Evolutionary conservation across 2,888 invertebrate genomes (phyloP).

Genomic region (Epinotia demarniana): DNA sequence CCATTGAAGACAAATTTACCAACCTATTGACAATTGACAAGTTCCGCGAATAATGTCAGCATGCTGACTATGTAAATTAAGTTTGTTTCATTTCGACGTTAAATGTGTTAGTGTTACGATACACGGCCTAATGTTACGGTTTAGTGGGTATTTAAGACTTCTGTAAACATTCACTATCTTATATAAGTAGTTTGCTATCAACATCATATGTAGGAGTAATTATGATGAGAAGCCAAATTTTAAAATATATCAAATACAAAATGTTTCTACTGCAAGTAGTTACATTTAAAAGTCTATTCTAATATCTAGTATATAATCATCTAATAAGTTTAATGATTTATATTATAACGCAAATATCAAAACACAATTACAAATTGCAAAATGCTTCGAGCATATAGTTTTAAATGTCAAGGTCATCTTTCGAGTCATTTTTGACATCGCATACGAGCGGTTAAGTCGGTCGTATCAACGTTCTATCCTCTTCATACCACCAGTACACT

Average conservation of each 20-base stretch:
- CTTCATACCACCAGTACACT: background rate
- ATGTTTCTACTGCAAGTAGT: too few relatives aligned
- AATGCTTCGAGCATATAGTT: too few relatives aligned
- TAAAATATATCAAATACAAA: too few relatives aligned
- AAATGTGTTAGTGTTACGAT: constrained; percentile 19
- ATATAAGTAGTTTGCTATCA: background rate
- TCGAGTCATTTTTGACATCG: too few relatives aligned
- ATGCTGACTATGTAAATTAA: constrained; percentile 1
- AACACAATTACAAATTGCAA: too few relatives aligned
- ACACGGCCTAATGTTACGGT: constrained; percentile 56
- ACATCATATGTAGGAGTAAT: constrained; percentile 5
- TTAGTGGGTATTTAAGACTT: constrained; percentile 33
- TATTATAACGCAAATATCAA: too few relatives aligned
- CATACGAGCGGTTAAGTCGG: too few relatives aligned
- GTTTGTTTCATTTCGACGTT: constrained; percentile 8
- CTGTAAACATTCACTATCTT: constrained; percentile 22
- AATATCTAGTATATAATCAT: too few relatives aligned
- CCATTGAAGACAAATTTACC: too few relatives aligned
- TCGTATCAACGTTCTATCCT: background rate
- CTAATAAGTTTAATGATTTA: too few relatives aligned
- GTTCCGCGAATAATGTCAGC: constrained; percentile 1
- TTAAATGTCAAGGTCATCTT: too few relatives aligned
- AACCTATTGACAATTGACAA: constrained; percentile 15
- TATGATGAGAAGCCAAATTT: background rate
- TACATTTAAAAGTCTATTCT: too few relatives aligned